A percentile compares a stretch with the other conserved stretches of the same genome.
Evolutionary conservation across 2,888 invertebrate species (phyloP).

Genomic region (Ommatoiulus sabulosus): DNA sequence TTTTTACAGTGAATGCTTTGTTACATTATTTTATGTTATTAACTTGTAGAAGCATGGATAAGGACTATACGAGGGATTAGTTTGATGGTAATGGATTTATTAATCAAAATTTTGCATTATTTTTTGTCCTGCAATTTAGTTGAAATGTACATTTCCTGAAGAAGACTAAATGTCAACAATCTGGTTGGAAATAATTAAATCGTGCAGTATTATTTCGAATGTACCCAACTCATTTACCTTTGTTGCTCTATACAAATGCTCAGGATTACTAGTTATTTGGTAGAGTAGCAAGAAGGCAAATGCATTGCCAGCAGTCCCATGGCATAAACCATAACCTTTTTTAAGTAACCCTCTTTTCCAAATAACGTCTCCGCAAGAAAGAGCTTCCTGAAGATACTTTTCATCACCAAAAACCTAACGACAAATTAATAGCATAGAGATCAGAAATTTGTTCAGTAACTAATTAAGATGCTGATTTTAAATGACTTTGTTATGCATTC

Average conservation of each 20-base stretch:
- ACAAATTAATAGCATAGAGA: neutral
- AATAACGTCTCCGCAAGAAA: slow-evolving; percentile 79
- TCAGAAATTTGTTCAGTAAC: neutral
- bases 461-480: neutral
- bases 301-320: slow-evolving; percentile 89
- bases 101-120: too few species aligned
- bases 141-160: too few species aligned
- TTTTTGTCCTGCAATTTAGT: too few species aligned
- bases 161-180: too few species aligned
- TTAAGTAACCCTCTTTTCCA: slow-evolving; percentile 84
- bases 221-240: slow-evolving; percentile 66
- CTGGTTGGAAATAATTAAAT: too few species aligned
- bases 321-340: slow-evolving; percentile 90
- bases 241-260: slow-evolving; percentile 79
- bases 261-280: slow-evolving; percentile 79
- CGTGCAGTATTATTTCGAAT: too few species aligned
- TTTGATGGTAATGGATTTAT: too few species aligned
- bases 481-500: neutral
- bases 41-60: too few species aligned
- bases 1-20: too few species aligned
- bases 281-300: slow-evolving; percentile 84
- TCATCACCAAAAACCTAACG: slow-evolving; percentile 76
- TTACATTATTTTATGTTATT: too few species aligned
- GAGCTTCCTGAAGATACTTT: slow-evolving; percentile 77
- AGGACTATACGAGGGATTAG: too few species aligned